Evolutionary conservation across 1,140 invertebrate species (phyloP).

Genomic region (Caenorhabditis brenneri): DNA sequence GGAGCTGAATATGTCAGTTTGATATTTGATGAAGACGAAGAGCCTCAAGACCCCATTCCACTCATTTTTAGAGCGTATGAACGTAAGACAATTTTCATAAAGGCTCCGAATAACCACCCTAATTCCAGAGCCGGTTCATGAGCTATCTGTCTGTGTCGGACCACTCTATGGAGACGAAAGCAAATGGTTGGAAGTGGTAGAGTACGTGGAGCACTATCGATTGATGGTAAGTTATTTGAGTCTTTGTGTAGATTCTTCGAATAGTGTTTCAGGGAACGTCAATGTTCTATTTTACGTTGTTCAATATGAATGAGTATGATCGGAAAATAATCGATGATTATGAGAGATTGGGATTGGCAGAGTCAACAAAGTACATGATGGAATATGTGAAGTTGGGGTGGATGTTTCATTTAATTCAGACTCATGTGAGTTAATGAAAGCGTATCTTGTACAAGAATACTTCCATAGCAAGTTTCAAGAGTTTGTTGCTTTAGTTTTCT

Average conservation of each 20-base stretch:
- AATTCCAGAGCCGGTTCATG: not conserved
- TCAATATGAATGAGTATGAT: slow-evolving; percentile 27
- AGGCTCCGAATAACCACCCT: not conserved
- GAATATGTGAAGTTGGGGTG: slow-evolving; percentile 18
- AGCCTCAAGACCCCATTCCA: not conserved
- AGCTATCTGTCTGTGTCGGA: not conserved
- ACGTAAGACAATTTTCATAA: not conserved
- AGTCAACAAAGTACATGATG: not conserved
- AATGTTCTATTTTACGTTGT: slow-evolving; percentile 11
- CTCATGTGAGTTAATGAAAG: not conserved
- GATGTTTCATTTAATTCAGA: slow-evolving; percentile 25
- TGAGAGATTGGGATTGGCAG: not conserved
- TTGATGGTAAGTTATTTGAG: not conserved
- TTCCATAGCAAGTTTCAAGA: too few relatives aligned
- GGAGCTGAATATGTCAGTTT: not conserved
- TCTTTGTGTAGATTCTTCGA: not conserved
- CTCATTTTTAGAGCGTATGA: not conserved
- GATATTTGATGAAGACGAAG: not conserved
- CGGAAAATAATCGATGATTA: not conserved
- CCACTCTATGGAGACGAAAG: not conserved
- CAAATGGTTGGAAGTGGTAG: not conserved
- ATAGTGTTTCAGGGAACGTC: not conserved
- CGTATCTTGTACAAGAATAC: too few relatives aligned
- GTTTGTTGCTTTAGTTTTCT: too few relatives aligned
- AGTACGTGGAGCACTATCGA: slow-evolving; percentile 15